Percentiles rank a stretch among this genome's conserved stretches.
These are phyloP conservation scores for Xiphophorus birchmanni DNA, from an alignment of 2,797 vertebrate genomes.

Conservation along the genomic window DNA sequence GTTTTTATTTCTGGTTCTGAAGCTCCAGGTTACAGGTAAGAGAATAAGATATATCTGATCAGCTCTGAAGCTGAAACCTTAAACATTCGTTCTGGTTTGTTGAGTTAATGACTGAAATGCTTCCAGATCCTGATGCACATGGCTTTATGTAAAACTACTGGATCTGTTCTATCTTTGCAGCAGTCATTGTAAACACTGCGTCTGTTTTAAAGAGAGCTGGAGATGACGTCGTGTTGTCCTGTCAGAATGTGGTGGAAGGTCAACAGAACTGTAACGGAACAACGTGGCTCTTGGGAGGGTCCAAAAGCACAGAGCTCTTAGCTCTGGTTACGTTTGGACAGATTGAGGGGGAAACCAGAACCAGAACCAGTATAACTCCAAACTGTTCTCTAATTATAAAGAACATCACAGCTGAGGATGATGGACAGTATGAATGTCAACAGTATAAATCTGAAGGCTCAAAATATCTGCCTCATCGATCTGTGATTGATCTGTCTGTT, in stretches of 20 bases:
- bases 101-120: background rate
- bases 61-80: background rate
- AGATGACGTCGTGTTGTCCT: constrained; percentile 11
- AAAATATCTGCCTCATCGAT: accelerated
- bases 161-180: background rate
- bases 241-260: background rate
- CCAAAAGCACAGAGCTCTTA: background rate
- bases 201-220: background rate
- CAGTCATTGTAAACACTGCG: background rate
- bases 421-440: background rate
- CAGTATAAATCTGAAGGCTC: background rate
- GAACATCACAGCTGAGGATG: constrained; percentile 15
- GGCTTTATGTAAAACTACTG: background rate
- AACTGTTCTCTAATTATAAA: constrained; percentile 47
- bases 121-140: background rate
- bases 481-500: constrained; percentile 1
- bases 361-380: constrained; percentile 10
- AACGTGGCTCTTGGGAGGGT: background rate
- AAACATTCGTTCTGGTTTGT: background rate
- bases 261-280: background rate
- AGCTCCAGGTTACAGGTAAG: background rate
- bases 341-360: background rate
- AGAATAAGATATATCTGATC: background rate
- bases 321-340: background rate
- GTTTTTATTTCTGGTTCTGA: background rate